Evolutionary conservation across 1,140 invertebrate genomes (phyloP), one percentile per base, ranked within the genome.

Genomic region (Drosophila hydei): DNA sequence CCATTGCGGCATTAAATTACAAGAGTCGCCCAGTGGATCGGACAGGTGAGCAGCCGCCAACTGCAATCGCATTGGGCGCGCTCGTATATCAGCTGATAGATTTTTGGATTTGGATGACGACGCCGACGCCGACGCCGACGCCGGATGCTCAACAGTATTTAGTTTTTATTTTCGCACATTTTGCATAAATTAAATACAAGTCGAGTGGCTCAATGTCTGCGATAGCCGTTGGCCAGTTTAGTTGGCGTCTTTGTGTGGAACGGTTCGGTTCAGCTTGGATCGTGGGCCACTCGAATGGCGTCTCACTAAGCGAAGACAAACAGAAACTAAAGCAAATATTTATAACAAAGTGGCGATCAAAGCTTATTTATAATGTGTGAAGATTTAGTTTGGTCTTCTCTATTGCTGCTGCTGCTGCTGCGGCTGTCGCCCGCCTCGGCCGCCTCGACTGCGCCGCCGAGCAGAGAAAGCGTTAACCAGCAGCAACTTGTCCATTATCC

Each of bases 121-220:
- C 6, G n/a, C 7, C 55, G 55, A 68, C 36, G 47, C 18, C 48
- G 43, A 62, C 19, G 16, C 30, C 42, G 36, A 36, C 79, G 43
- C 54, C 72, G 59, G 59, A 74, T 79, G 74, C 43, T 77, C 80
- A 87, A 72, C 77, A 65, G 72, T 87, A 87, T 87, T 88, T 78
- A 81, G 78, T 72, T 78, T 85, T 87, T 72, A 81, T 88, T 87
- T 87, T 87, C 83, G 81, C 81, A 87, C 83, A 81, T 87, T 87
- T 81, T 81, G 81, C 83, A 87, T 87, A 87, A 81, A 87, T 87
- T 87, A 87, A 75, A 71, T 62, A 77, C 77, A 59, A 69, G 74
- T 52, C 36, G 36, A 18, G 43, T 48, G 72, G 45, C 62, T 48
- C 19, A 9, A 51, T 56, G 52, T 21, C 59, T 16, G 25, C 33